A percentile compares a stretch with the other conserved stretches of the same genome.
phyloP scores from a whole-genome alignment of 2,797 vertebrate genomes.

The Adrianichthys oophorus region DNA sequence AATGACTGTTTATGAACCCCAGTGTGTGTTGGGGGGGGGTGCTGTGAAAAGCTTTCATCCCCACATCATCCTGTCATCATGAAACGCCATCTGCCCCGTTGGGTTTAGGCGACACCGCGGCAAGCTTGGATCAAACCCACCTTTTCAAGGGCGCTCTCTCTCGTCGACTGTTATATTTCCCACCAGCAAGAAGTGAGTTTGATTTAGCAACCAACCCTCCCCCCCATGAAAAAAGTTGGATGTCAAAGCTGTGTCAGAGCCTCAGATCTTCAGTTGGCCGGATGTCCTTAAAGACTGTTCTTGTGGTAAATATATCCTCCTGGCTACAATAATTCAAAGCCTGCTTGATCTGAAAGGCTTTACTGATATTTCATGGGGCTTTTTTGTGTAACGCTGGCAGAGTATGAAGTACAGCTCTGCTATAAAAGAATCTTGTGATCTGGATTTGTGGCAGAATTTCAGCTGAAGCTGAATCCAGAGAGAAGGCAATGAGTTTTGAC shows the following conservation, averaged over 20 bases:
- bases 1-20: too few species aligned
- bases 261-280: not conserved
- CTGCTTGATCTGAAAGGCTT: slow-evolving; percentile 14
- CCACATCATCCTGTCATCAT: too few species aligned
- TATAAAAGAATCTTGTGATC: slow-evolving; percentile 28
- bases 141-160: not conserved
- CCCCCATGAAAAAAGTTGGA: not conserved
- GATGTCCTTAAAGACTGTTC: not conserved
- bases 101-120: too few species aligned
- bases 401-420: slow-evolving; percentile 14
- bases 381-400: slow-evolving; percentile 16
- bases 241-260: not conserved
- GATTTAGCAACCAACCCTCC: not conserved
- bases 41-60: too few species aligned
- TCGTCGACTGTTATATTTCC: not conserved
- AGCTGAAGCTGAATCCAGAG: slow-evolving; percentile 13
- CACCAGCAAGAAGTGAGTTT: slow-evolving; percentile 2
- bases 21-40: too few species aligned
- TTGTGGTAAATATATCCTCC: not conserved
- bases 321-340: slow-evolving; percentile 11
- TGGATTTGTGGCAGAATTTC: slow-evolving; percentile 22
- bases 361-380: slow-evolving; percentile 3
- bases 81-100: too few species aligned
- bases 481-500: slow-evolving; percentile 25
- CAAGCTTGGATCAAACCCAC: too few species aligned